Conservation (phyloP, 2,888 invertebrate genomes). For the Bursaphelenchus okinawaensis region DNA sequence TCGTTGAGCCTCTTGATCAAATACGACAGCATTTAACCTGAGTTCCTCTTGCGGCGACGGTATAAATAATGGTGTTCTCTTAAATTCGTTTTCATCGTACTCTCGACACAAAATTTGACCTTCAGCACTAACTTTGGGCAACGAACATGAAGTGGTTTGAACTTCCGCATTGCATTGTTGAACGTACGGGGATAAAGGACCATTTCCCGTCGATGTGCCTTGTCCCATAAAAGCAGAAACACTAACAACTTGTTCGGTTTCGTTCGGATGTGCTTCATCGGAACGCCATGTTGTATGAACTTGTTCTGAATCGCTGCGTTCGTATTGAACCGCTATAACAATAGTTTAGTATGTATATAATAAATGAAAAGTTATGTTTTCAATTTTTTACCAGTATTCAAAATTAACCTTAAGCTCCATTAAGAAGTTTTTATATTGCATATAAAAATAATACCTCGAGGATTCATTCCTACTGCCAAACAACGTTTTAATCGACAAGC, state of each 20-base stretch:
- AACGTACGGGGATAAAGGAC: background rate
- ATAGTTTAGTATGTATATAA: background rate
- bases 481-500: constrained; percentile 38
- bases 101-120: background rate
- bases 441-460: no score
- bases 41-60: background rate
- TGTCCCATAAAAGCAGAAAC: constrained; percentile 11
- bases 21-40: background rate
- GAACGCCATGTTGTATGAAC: constrained; percentile 6
- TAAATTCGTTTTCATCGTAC: background rate
- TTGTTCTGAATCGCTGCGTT: constrained; percentile 10
- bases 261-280: constrained; percentile 8
- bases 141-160: background rate
- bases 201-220: background rate
- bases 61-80: background rate
- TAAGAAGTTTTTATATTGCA: background rate
- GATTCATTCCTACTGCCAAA: constrained; percentile 14
- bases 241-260: constrained; percentile 6
- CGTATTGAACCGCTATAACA: constrained; percentile 7
- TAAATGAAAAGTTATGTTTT: background rate
- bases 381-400: background rate
- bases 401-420: background rate
- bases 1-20: background rate
- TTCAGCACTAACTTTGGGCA: background rate
- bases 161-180: background rate